These are phyloP conservation scores for Caenorhabditis briggsae DNA, from an alignment of 1,140 invertebrate genomes.

Conservation along the genomic window DNA sequence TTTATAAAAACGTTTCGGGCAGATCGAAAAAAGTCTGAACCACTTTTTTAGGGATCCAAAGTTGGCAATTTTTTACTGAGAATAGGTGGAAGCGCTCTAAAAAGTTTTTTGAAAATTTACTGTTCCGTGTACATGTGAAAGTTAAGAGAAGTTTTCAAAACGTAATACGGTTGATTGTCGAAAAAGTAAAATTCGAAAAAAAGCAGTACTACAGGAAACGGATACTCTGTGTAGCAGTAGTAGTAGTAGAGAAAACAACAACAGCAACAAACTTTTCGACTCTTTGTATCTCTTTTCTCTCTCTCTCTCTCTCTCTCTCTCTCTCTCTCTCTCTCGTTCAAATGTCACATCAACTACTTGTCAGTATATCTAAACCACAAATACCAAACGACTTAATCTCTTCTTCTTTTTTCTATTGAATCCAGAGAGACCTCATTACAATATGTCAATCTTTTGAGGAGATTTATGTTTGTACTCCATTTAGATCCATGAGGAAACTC, in stretches of 20 bases:
- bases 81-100: too few relatives aligned
- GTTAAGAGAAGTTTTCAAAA: too few relatives aligned
- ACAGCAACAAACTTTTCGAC: conserved; percentile 8
- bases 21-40: too few relatives aligned
- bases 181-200: too few relatives aligned
- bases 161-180: too few relatives aligned
- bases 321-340: neutral
- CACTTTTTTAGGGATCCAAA: too few relatives aligned
- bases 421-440: conserved; percentile 18
- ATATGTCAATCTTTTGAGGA: conserved; percentile 2
- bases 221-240: neutral
- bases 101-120: too few relatives aligned
- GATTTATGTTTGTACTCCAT: too few relatives aligned
- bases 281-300: conserved; percentile 11
- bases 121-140: too few relatives aligned
- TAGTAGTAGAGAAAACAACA: neutral
- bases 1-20: too few relatives aligned
- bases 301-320: conserved; percentile 17
- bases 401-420: neutral
- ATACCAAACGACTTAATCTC: conserved; percentile 31
- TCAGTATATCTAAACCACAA: neutral
- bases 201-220: neutral
- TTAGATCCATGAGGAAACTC: too few relatives aligned
- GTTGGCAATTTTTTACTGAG: too few relatives aligned
- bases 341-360: neutral